Base-by-base conservation (phyloP, 2,888 invertebrate species). In the Drosophila peninsularis region DNA sequence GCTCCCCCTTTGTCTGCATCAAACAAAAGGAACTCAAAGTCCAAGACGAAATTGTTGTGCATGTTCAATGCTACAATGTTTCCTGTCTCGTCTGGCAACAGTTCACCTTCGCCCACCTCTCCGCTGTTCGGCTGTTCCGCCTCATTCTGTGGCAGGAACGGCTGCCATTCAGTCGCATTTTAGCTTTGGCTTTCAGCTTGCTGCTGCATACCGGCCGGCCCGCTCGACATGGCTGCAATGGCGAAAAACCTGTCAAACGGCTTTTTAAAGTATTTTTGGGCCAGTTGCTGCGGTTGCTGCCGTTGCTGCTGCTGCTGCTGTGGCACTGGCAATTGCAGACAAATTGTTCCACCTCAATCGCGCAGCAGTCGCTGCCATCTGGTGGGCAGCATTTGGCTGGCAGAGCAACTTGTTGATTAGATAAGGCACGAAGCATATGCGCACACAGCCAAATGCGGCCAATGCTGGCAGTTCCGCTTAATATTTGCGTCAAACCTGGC, bases 281-380 rank as follows among this genome's bases (percentile, higher is more conserved):
- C 54, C 69, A 74, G 71, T 78, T 73, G 69, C 60, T 71, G 62
- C 56, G 39, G 57, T 55, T 54, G 52, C 17, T 42, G 45, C 52
- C 53, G 45, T 17, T 21, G 57, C 19, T 21, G 57, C 27, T 52
- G 37, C 39, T 54, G 62, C 53, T 42, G 49, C 47, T 80, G 83
- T 71, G 70, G 67, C 76, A 62, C 58, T 76, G 76, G 72, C 74
- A 77, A 82, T 82, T 80, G 83, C 81, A 83, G 83, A 86, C 86
- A 83, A 86, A 86, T 80, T 83, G 86, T 86, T 85, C 85, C 85
- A 83, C 86, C 83, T 83, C 83, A 83, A 86, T 86, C 83, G 69
- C 61, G 53, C 82, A 80, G 80, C 84, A 76, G 81, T 79, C 66
- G 70, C 44, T 60, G 5, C 61, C 78, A 72, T 75, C 82, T 78